Conservation (phyloP, 2,888 invertebrate species). For the Andrena dorsata region DNA sequence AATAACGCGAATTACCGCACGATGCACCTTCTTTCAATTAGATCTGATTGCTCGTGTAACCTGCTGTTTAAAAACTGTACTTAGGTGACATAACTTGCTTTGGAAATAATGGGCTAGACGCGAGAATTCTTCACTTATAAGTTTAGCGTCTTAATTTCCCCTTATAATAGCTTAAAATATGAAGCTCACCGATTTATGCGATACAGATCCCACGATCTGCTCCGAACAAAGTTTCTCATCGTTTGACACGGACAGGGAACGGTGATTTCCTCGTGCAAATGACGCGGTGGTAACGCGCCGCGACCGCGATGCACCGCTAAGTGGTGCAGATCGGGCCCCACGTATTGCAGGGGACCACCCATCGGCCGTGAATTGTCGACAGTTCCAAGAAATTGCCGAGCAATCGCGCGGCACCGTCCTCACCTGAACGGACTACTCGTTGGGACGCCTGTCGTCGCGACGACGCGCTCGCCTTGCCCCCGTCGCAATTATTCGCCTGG, state of each 20-base stretch:
- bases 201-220: not conserved
- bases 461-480: conserved; percentile 51
- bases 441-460: conserved; percentile 49
- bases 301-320: conserved; percentile 41
- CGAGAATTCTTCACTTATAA: no score
- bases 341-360: conserved; percentile 75
- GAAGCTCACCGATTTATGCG: not conserved
- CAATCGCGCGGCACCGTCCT: conserved; percentile 54
- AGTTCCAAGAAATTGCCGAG: conserved; percentile 74
- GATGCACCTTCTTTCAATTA: no score
- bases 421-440: not conserved
- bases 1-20: not conserved
- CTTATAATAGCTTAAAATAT: no score
- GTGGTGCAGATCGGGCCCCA: conserved; percentile 59
- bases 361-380: conserved; percentile 72
- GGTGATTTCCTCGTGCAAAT: conserved; percentile 15
- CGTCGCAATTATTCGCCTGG: conserved; percentile 53
- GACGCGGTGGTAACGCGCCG: not conserved
- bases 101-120: no score
- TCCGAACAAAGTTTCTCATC: not conserved
- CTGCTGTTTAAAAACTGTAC: no score
- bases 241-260: not conserved
- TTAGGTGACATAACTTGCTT: no score
- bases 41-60: no score
- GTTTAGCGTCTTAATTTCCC: no score